phyloP scores from a whole-genome alignment of 2,888 invertebrate species.

The Leucoptera coffeella region DNA sequence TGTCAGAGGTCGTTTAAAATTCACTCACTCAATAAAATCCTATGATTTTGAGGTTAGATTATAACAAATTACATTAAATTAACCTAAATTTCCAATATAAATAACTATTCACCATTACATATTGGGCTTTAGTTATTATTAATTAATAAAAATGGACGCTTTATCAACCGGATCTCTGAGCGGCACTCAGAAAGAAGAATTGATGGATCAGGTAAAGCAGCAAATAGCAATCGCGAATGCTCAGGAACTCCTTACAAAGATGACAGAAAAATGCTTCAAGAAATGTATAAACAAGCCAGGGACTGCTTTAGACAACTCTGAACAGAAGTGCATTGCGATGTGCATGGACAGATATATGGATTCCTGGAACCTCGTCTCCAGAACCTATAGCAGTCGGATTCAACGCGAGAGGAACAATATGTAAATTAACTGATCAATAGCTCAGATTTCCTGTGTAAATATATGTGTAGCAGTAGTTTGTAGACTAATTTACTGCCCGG shows the following conservation, averaged over 20 bases:
- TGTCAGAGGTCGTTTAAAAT: no score
- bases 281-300: slow-evolving; percentile 92
- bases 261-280: slow-evolving; percentile 95
- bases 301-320: slow-evolving; percentile 78
- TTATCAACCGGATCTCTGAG: slow-evolving; percentile 51
- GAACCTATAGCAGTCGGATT: slow-evolving; percentile 80
- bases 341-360: slow-evolving; percentile 99
- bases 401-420: slow-evolving; percentile 69
- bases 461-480: no score
- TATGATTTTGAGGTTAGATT: no score
- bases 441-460: not conserved
- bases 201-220: slow-evolving; percentile 93
- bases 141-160: slow-evolving; percentile 56
- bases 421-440: no score
- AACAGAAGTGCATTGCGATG: slow-evolving; percentile 96
- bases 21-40: no score
- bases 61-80: no score
- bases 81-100: no score
- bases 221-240: slow-evolving; percentile 92
- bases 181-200: slow-evolving; percentile 71
- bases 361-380: slow-evolving; percentile 87
- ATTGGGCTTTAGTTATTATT: no score
- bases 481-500: no score
- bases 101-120: no score
- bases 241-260: slow-evolving; percentile 91